A percentile compares a stretch with the other conserved stretches of the same genome.
Evolutionary conservation across 2,888 invertebrate genomes (phyloP).

Genomic region (Eudemis profundana): DNA sequence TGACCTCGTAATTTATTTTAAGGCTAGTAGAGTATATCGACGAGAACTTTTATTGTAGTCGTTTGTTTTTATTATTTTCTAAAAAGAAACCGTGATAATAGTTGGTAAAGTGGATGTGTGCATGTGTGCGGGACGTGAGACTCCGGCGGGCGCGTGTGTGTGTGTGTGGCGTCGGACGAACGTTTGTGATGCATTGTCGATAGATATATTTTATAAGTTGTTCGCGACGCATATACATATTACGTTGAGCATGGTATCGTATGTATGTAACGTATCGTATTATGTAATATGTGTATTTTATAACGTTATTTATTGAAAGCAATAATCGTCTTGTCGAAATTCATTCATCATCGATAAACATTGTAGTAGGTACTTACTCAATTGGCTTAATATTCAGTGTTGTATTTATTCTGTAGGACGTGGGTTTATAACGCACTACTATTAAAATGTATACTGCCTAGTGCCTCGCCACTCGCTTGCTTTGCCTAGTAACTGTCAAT

Average conservation of each 20-base stretch:
- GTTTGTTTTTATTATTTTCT: conserved; percentile 69
- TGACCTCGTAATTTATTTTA: conserved; percentile 80
- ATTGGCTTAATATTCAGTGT: neutral
- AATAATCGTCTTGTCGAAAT: conserved; percentile 48
- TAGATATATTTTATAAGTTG: conserved; percentile 65
- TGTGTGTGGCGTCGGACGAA: conserved; percentile 67
- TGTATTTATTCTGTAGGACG: neutral
- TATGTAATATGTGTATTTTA: conserved; percentile 46
- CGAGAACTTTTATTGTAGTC: conserved; percentile 75
- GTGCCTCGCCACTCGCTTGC: no score
- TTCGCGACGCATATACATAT: conserved; percentile 62
- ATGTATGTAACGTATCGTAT: conserved; percentile 49
- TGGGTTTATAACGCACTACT: neutral
- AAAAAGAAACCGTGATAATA: conserved; percentile 84
- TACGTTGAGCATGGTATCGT: conserved; percentile 49
- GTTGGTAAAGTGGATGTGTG: conserved; percentile 79
- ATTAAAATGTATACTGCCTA: no score
- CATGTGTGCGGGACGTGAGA: conserved; percentile 68
- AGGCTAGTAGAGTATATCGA: conserved; percentile 80
- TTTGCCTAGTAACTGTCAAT: no score
- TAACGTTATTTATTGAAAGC: conserved; percentile 48
- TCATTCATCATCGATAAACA: conserved; percentile 34
- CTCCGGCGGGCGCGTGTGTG: conserved; percentile 66
- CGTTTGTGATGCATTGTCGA: conserved; percentile 73
- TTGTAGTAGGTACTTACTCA: neutral